phyloP scores from a whole-genome alignment of 2,888 invertebrate genomes.

The Eristalis pertinax region DNA sequence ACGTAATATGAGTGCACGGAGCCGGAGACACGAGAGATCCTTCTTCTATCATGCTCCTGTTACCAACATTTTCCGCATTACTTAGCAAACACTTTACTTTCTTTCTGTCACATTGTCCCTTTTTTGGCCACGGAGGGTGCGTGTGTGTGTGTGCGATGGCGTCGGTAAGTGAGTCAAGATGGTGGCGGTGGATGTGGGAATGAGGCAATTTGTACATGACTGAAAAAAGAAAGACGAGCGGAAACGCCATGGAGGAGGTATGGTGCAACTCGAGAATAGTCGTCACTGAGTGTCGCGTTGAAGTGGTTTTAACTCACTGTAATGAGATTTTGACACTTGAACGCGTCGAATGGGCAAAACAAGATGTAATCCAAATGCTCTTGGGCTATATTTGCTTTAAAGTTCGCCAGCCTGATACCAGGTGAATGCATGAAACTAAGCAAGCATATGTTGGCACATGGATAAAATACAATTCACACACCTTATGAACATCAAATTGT shows the following conservation, averaged over 20 bases:
- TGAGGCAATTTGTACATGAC: constrained; percentile 26
- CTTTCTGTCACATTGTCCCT: constrained; percentile 20
- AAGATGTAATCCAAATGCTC: background rate
- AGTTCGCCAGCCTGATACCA: background rate
- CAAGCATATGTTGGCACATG: background rate
- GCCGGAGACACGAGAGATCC: constrained; percentile 16
- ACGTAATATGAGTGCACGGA: constrained; percentile 33
- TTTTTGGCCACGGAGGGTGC: background rate
- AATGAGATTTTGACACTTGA: constrained; percentile 52
- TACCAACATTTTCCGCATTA: constrained; percentile 55
- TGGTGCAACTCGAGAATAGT: constrained; percentile 32
- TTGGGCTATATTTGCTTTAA: background rate
- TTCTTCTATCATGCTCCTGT: constrained; percentile 55
- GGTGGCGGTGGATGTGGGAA: background rate
- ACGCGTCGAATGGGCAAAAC: constrained; percentile 5
- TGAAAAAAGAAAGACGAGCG: background rate
- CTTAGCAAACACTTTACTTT: constrained; percentile 51
- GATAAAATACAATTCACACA: background rate
- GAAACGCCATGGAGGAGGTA: background rate
- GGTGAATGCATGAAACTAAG: background rate
- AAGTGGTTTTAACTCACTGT: constrained; percentile 49
- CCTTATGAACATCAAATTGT: background rate
- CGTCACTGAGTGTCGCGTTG: constrained; percentile 33
- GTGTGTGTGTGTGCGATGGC: background rate
- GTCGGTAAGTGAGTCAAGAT: background rate